Base-by-base conservation (phyloP, 2,797 vertebrate species). In the Linurgus olivaceus region DNA sequence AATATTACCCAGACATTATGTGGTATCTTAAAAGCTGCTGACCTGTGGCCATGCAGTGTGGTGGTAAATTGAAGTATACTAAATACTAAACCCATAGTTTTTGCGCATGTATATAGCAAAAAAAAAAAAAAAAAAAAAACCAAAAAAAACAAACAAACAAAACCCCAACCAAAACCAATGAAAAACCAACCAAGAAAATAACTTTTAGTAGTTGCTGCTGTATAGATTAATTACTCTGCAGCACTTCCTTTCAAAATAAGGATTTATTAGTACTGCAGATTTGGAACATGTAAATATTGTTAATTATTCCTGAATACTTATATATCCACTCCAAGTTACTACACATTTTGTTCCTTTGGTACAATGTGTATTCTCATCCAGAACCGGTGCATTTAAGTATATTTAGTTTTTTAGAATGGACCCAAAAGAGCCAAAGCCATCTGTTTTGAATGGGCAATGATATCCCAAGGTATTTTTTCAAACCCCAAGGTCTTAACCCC, bases 11-110 rank as follows among this genome's bases (percentile, higher is more conserved):
- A 48, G 33, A 21, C 7, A 28, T 71, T 33, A 18, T 19, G 12
- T 16, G 10, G 8, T 21, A 25, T 42, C 54, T 77, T 63, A 63
- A 80, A 86, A 74, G 21, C 26, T 78, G 37, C 31, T 92, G 40
- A 63, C 17, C 50, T 0, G 0, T 48, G 51, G 9, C 50, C 38
- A n/a, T 17, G 19, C 55, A 48, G 18, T n/a, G 15, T 7, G 2
- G 10, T 52, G 25, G 51, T 44, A 71, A 86, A 74, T 11, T 33
- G 31, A 67, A 72, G 28, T 19, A 11, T 23, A 51, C 9, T n/a
- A 33, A 62, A 57, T 38, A 17, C 19, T 78, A 31, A 75, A 75
- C 13, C n/a, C 15, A 37, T 11, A 28, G 13, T 1, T 47, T 21
- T 9, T 35, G 1, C 20, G 11, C 38, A 9, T 19, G 18, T 31